phyloP scores from a whole-genome alignment of 2,113 vertebrate genomes.

The Polypterus bichir region DNA sequence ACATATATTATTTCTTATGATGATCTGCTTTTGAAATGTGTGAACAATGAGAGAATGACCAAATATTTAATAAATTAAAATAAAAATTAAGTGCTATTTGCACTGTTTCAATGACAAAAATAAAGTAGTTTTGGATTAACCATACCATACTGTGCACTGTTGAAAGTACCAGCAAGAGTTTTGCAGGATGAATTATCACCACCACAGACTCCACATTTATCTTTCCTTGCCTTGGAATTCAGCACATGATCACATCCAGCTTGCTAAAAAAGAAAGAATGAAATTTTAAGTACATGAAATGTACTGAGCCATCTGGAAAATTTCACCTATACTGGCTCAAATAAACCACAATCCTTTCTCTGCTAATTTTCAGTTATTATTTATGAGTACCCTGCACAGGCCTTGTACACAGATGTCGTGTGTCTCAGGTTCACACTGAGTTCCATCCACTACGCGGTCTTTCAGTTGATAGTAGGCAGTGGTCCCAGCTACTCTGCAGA shows the following conservation, averaged over 20 bases:
- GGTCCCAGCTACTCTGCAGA: conserved; percentile 83
- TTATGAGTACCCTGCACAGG: conserved; percentile 75
- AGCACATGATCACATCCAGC: conserved; percentile 90
- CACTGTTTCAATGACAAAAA: background rate
- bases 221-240: conserved; percentile 82
- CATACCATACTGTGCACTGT: conserved; percentile 77
- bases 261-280: conserved; percentile 57
- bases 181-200: conserved; percentile 90
- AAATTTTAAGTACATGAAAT: background rate
- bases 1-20: too few species aligned
- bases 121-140: background rate
- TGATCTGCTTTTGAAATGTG: too few species aligned
- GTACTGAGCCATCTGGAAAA: too few species aligned
- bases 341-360: background rate
- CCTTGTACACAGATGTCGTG: conserved; percentile 95
- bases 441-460: conserved; percentile 83
- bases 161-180: conserved; percentile 78
- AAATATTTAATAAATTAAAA: too few species aligned
- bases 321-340: background rate
- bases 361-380: background rate
- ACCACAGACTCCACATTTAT: conserved; percentile 90
- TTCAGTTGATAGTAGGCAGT: conserved; percentile 87
- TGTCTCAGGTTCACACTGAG: conserved; percentile 79
- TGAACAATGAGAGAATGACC: too few species aligned
- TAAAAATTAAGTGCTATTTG: background rate